Base-by-base conservation (phyloP, 2,113 vertebrate genomes). In the Limnothrissa miodon region DNA sequence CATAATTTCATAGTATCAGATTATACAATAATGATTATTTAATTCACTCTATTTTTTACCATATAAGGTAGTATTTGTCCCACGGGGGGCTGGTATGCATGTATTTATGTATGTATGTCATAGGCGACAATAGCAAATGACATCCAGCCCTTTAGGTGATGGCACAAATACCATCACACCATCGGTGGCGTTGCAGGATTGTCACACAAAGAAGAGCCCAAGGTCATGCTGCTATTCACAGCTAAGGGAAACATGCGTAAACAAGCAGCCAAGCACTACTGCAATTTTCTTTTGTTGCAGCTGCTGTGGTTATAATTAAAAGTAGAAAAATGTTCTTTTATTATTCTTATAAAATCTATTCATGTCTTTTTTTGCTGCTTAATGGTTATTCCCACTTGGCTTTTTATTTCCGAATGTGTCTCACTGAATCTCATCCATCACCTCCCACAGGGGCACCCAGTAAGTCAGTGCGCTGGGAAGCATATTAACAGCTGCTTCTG, bases 131-230 rank as follows among this genome's bases (percentile, higher is more conserved):
- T 86, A 25, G 84, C 87, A 88, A 88, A 89, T 89, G 91, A 91
- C 90, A 93, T 86, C 78, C 85, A 39, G 81, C 90, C 91, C 87
- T 82, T 80, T 84, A 85, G 91, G 85, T 82, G 88, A 88, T 80
- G 79, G 86, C 87, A 86, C 81, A 88, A 92, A 93, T 93, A 90
- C 87, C 90, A 93, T 89, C 89, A 85, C 51, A 83, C 87, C 84
- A 81, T 84, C 79, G 81, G 85, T 80, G 1, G 48, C 84, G n/a
- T 81, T 80, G 59, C 45, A 80, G 84, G 39, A 25, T 84, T 78
- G 87, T 82, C 78, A 83, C 83, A 85, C 17, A 56, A 78, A 87
- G 82, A 44, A 29, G 78, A 29, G 33, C 70, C 70, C 45, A 17
- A 5, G 66, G 66, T 74, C 29, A 74, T 29, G 66, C 13, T 11